phyloP scores from a whole-genome alignment of 2,113 vertebrate species.

The Pedionomus torquatus region DNA sequence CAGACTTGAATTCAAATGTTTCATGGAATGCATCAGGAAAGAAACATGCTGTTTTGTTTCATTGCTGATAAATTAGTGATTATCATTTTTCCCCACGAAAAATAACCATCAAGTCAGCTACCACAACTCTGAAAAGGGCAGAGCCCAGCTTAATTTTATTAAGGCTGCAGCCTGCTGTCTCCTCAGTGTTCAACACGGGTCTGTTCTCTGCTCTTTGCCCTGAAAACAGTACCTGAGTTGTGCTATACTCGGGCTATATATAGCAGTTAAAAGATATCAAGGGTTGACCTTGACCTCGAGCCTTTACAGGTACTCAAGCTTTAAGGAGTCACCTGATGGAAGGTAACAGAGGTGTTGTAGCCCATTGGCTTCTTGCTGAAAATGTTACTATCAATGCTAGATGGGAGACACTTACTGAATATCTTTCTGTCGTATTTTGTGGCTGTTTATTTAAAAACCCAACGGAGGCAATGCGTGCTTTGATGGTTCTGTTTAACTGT shows the following conservation, averaged over 20 bases:
- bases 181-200: not conserved
- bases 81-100: not conserved
- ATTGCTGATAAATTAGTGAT: not conserved
- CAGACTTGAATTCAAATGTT: not conserved
- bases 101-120: not conserved
- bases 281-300: not conserved
- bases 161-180: not conserved
- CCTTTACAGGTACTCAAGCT: not conserved
- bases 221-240: not conserved
- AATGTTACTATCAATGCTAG: not conserved
- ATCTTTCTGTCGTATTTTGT: not conserved
- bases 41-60: not conserved
- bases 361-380: not conserved
- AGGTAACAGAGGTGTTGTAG: not conserved
- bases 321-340: not conserved
- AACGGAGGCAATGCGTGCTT: not conserved
- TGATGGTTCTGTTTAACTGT: not conserved
- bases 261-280: not conserved
- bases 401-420: not conserved
- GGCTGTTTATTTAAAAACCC: not conserved
- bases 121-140: not conserved
- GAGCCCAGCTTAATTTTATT: not conserved
- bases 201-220: constrained; percentile 41
- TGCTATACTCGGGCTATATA: not conserved
- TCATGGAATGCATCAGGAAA: not conserved